phyloP scores from a whole-genome alignment of 1,140 invertebrate genomes.

The Achatina immaculata region DNA sequence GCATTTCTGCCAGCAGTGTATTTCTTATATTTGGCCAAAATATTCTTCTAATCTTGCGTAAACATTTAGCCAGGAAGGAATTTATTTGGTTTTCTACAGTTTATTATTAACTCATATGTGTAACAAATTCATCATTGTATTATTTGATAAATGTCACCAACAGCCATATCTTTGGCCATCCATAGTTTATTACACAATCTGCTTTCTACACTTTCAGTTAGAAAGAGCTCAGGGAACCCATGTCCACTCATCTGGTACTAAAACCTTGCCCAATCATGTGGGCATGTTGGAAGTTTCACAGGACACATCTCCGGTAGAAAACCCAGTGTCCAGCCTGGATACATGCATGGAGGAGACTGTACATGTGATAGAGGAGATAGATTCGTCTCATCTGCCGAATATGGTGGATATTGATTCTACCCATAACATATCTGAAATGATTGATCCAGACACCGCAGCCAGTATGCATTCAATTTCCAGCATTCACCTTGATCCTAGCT shows the following conservation, averaged over 20 bases:
- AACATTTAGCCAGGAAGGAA: too few relatives aligned
- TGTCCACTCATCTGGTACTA: background rate
- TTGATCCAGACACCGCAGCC: background rate
- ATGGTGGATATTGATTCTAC: constrained; percentile 17
- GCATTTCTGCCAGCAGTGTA: too few relatives aligned
- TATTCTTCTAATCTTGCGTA: too few relatives aligned
- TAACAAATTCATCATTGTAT: too few relatives aligned
- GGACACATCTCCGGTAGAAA: background rate
- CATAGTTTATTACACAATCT: too few relatives aligned
- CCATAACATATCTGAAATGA: constrained; percentile 17
- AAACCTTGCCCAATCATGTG: background rate
- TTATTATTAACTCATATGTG: too few relatives aligned
- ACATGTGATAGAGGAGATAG: constrained; percentile 9
- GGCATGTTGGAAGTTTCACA: background rate
- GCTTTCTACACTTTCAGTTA: constrained; percentile 11
- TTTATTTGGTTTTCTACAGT: too few relatives aligned
- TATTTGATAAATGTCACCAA: too few relatives aligned
- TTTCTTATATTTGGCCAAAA: too few relatives aligned
- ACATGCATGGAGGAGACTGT: constrained; percentile 8
- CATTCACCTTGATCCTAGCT: constrained; percentile 10
- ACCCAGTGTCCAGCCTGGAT: constrained; percentile 8
- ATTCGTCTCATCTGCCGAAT: constrained; percentile 2
- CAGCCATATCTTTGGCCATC: too few relatives aligned
- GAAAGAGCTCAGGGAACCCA: background rate
- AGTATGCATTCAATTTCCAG: background rate